These are phyloP conservation scores for Eulemur albifrons DNA, from an alignment of 2,797 vertebrate genomes.

Conservation along the genomic window DNA sequence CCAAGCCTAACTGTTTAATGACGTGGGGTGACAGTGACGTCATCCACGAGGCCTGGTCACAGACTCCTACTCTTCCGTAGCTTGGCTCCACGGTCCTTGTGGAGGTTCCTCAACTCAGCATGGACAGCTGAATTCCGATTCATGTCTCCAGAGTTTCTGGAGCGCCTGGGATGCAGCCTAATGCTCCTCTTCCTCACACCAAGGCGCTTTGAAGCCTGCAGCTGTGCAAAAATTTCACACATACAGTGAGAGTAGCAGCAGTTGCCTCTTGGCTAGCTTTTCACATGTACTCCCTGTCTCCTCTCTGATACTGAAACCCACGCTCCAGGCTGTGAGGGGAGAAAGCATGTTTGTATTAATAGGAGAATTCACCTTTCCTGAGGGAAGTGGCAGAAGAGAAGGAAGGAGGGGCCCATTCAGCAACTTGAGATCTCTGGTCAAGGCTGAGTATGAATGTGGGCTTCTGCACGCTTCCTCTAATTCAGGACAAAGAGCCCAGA, in stretches of 20 bases:
- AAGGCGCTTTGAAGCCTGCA: not conserved
- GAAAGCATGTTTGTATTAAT: not conserved
- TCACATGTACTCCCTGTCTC: not conserved
- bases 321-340: not conserved
- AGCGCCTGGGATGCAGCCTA: not conserved
- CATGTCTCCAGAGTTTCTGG: conserved; percentile 56
- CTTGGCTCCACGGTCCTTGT: conserved; percentile 10
- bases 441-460: not conserved
- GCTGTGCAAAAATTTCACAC: conserved; percentile 30
- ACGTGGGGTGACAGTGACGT: conserved; percentile 68
- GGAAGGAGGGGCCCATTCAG: conserved; percentile 71
- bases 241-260: not conserved
- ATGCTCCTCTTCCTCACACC: not conserved
- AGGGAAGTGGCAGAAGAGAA: conserved; percentile 75
- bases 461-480: not conserved
- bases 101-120: conserved; percentile 62
- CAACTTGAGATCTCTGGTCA: not conserved
- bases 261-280: conserved; percentile 45
- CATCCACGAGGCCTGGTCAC: conserved; percentile 32
- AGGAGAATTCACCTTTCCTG: conserved; percentile 39
- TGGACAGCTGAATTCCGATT: conserved; percentile 51
- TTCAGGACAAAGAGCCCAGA: not conserved
- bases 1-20: conserved; percentile 69
- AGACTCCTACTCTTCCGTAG: conserved; percentile 53
- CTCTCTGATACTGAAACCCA: not conserved